phyloP scores from a whole-genome alignment of 2,888 invertebrate genomes.

The Leptarthrus brevirostris region DNA sequence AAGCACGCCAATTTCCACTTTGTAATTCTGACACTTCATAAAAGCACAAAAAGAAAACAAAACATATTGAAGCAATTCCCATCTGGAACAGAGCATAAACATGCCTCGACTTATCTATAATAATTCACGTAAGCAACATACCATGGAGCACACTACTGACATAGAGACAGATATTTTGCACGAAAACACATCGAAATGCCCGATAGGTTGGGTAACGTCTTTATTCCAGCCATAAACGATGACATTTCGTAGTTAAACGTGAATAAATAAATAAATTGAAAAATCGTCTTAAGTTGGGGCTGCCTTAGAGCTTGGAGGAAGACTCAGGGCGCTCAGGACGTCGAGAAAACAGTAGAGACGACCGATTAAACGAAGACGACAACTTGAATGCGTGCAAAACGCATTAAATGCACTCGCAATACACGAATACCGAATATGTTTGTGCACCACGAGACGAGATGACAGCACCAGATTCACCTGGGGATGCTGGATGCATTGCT shows the following conservation, averaged over 20 bases:
- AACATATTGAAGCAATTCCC: background rate
- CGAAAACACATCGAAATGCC: slow-evolving; percentile 23
- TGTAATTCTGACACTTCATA: slow-evolving; percentile 38
- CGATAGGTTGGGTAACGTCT: slow-evolving; percentile 46
- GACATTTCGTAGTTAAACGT: slow-evolving; percentile 50
- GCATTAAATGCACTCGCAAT: slow-evolving; percentile 42
- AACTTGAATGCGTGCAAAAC: slow-evolving; percentile 46
- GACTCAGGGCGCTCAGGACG: background rate
- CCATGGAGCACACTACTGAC: slow-evolving; percentile 43
- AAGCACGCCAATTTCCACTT: slow-evolving; percentile 45
- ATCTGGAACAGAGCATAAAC: slow-evolving; percentile 36
- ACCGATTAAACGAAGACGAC: background rate
- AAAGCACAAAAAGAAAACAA: background rate
- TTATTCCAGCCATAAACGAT: slow-evolving; percentile 51
- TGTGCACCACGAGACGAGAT: slow-evolving; percentile 35
- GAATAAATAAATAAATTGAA: slow-evolving; percentile 51
- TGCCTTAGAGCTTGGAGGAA: background rate
- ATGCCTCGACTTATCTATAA: slow-evolving; percentile 34
- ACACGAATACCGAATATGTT: slow-evolving; percentile 25
- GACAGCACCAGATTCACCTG: slow-evolving; percentile 44
- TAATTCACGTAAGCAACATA: slow-evolving; percentile 41
- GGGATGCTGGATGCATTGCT: background rate
- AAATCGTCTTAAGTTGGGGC: background rate
- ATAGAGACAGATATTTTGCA: slow-evolving; percentile 49
- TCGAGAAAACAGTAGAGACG: background rate